phyloP scores from a whole-genome alignment of 2,888 invertebrate species.

The Ichneumoninae sp. region DNA sequence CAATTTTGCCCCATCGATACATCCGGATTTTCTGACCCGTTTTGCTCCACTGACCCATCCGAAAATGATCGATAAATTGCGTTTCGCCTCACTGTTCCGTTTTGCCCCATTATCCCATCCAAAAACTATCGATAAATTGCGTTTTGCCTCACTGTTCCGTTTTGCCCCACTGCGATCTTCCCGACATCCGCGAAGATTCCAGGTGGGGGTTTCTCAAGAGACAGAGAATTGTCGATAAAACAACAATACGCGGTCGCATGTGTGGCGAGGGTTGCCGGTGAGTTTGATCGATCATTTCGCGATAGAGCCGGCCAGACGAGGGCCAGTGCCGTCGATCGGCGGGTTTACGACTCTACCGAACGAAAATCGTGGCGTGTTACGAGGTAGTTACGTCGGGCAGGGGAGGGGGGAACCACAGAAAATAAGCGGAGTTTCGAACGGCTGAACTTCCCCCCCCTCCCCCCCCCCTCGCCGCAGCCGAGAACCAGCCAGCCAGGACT shows the following conservation, averaged over 20 bases:
- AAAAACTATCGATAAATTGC: too few relatives aligned
- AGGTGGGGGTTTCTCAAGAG: neutral
- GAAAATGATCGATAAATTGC: too few relatives aligned
- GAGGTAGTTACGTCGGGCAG: conserved; percentile 64
- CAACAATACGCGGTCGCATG: neutral
- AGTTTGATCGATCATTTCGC: conserved; percentile 62
- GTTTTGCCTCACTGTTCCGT: too few relatives aligned
- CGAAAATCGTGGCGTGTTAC: conserved; percentile 68
- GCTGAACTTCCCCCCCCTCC: conserved; percentile 50
- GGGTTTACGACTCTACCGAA: conserved; percentile 47
- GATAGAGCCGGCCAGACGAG: conserved; percentile 32
- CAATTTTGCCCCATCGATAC: too few relatives aligned
- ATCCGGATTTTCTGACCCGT: too few relatives aligned
- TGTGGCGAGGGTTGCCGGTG: neutral
- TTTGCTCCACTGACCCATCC: too few relatives aligned
- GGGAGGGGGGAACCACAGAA: conserved; percentile 40
- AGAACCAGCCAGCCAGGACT: conserved; percentile 64
- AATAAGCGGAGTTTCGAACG: conserved; percentile 65
- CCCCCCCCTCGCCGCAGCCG: neutral
- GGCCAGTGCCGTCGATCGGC: conserved; percentile 20
- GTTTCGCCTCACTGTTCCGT: too few relatives aligned
- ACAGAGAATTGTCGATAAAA: conserved; percentile 49
- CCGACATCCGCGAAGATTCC: neutral
- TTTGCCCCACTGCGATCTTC: neutral
- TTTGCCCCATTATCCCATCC: too few relatives aligned